Evolutionary conservation across 2,797 vertebrate genomes (phyloP), one percentile per base, ranked within the genome.

Genomic region (Sebastes goodei): DNA sequence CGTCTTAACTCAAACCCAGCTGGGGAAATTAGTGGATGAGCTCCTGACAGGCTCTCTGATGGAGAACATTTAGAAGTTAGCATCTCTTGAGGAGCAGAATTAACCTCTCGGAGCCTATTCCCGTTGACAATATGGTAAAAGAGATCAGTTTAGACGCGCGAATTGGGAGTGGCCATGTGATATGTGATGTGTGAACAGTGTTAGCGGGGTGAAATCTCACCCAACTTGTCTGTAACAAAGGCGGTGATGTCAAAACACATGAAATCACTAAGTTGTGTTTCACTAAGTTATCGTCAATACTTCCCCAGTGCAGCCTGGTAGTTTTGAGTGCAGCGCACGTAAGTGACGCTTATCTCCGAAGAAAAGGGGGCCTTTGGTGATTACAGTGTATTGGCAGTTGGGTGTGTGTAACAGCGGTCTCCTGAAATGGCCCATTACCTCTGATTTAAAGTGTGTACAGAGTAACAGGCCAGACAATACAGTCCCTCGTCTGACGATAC

Each of bases 21-120:
- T 81, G 74, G 92, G 93, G 90, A 95, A 93, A 95, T 94, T 86
- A 93, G 92, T 76, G 88, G 80, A 84, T 91, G 81, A 91, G 84
- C 80, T 79, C 53, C 91, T 95, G 87, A 80, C 86, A 27, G 92
- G 89, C 88, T 88, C 75, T 62, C 89, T 89, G 90, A 94, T 91
- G 76, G 87, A 85, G 82, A 83, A 82, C 83, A 89, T 90, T 92
- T 93, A 89, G 89, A 74, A 82, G 77, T 82, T 83, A 32, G 74
- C 77, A 76, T 90, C 83, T 90, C 76, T 77, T 81, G 62, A 87
- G 90, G 90, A 94, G 88, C 92, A 82, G 89, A 93, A 94, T 95
- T 86, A 91, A 63, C 74, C 82, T 83, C 83, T 82, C 61, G 55
- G 77, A 77, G 64, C 38, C 60, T 83, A 71, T 68, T 55, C 68